Evolutionary conservation across 2,888 invertebrate species (phyloP), one percentile per base, ranked within the genome.

Genomic region (Emmelina monodactyla): DNA sequence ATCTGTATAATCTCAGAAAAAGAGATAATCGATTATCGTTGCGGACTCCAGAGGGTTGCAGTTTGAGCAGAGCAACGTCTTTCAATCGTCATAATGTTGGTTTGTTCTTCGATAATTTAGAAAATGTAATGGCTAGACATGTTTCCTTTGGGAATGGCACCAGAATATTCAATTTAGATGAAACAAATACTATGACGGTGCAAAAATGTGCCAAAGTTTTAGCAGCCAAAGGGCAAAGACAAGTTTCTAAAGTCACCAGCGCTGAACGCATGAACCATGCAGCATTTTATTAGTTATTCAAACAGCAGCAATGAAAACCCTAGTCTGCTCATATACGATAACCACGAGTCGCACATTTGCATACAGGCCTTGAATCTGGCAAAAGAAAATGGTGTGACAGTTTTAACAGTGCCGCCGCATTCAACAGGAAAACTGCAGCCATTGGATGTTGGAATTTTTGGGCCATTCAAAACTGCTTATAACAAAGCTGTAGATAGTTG

Each of bases 271-370:
- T 32, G 52, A 37, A 51, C 55, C 13, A 51, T 65, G 38, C 38
- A 57, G 34, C 60, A 63, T 49, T 64, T 60, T 42, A 52, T 58
- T 22, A 51, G 45, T 31, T 40, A 50, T 34, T 39, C 44, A 14
- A 35, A 42, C 5, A 40, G 42, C 35, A 49, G 48, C 14, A 46
- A 40, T 37, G 49, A 54, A 16, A 53, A 54, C 41, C 53, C 50
- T 30, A 34, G 44, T 10, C 40, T 59, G 9, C 39, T 59, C 14
- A 49, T 63, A 13, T 43, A 42, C 28, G 59, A 60, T 39, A 63
- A 62, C 34, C 51, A 56, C 38, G 53, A 60, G 34, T 46, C 47
- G n/a, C 58, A 62, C 34, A 85, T 81, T 50, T 84, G 82, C 22
- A 80, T 75, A 19, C 57, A 62, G 3, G 72, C 41, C 13, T 30